A percentile compares a stretch with the other conserved stretches of the same genome.
phyloP scores from a whole-genome alignment of 1,140 invertebrate species.

The Marisa cornuarietis region DNA sequence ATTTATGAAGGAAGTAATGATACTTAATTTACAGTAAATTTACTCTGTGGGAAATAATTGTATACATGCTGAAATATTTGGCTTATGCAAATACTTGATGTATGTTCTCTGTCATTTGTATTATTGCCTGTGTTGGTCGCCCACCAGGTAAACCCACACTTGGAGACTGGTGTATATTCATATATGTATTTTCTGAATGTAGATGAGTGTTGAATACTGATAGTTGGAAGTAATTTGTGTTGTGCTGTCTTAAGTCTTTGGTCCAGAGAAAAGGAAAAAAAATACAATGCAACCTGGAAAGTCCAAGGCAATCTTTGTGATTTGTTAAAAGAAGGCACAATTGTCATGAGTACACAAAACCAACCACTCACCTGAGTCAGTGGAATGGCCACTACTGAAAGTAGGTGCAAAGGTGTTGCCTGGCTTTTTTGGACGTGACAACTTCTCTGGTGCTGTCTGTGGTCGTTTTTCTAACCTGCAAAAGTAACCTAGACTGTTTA shows the following conservation, averaged over 20 bases:
- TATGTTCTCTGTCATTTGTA: no score
- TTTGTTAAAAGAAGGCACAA: background rate
- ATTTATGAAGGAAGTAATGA: no score
- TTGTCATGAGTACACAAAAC: background rate
- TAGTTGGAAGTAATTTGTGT: background rate
- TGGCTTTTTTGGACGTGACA: slow-evolving; percentile 12
- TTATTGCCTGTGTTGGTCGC: no score
- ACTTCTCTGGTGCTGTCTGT: slow-evolving; percentile 30
- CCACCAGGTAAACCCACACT: no score
- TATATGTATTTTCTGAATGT: background rate
- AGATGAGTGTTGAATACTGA: background rate
- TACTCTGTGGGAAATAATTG: no score
- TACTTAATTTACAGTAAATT: no score
- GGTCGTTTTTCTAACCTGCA: slow-evolving; percentile 24
- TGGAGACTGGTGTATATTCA: no score
- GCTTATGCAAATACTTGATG: no score
- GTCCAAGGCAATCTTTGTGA: background rate
- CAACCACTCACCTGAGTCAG: slow-evolving; percentile 6
- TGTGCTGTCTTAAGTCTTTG: no score
- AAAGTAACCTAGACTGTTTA: background rate
- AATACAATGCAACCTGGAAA: background rate
- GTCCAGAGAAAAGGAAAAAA: background rate
- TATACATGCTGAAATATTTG: no score
- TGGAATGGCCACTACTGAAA: background rate
- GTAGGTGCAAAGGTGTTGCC: background rate